Percentiles rank a stretch among this genome's conserved stretches.
Evolutionary conservation across 2,113 vertebrate genomes (phyloP).

Genomic region (Gymnocephalus cernua): DNA sequence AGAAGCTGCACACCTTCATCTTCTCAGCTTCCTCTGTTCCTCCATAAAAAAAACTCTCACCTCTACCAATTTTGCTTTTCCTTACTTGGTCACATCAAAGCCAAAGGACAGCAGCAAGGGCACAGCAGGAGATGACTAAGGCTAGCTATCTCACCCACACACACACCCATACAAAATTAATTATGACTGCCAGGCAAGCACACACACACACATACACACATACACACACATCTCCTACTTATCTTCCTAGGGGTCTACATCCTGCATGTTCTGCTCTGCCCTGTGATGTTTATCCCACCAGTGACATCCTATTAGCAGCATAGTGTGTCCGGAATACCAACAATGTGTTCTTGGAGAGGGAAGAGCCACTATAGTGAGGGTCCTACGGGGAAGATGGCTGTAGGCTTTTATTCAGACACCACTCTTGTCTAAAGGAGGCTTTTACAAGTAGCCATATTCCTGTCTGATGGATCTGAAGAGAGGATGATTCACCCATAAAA

Average conservation of each 20-base stretch:
- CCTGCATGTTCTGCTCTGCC: conserved; percentile 65
- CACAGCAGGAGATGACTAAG: conserved; percentile 63
- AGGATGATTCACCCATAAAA: conserved; percentile 61
- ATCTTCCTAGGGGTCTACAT: conserved; percentile 68
- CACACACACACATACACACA: conserved; percentile 45
- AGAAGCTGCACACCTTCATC: conserved; percentile 37
- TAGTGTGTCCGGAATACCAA: conserved; percentile 55
- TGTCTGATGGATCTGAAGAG: conserved; percentile 63
- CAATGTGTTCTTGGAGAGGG: conserved; percentile 27
- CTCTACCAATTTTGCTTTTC: neutral
- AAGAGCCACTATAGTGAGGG: neutral
- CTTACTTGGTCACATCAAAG: conserved; percentile 70
- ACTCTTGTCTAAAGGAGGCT: conserved; percentile 51
- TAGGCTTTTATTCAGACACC: conserved; percentile 42
- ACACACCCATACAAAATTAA: conserved; percentile 65
- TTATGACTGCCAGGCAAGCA: conserved; percentile 65
- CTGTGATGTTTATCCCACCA: conserved; percentile 77
- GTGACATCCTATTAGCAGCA: conserved; percentile 70
- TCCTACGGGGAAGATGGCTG: conserved; percentile 42
- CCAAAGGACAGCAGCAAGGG: conserved; percentile 69
- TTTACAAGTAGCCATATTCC: conserved; percentile 39
- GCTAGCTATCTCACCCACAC: conserved; percentile 58
- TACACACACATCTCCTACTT: conserved; percentile 41
- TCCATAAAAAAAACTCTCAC: conserved; percentile 10
- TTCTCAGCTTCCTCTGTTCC: conserved; percentile 23